Evolutionary conservation across 2,888 invertebrate genomes (phyloP).

Genomic region (Mesodorylaimus sp.): DNA sequence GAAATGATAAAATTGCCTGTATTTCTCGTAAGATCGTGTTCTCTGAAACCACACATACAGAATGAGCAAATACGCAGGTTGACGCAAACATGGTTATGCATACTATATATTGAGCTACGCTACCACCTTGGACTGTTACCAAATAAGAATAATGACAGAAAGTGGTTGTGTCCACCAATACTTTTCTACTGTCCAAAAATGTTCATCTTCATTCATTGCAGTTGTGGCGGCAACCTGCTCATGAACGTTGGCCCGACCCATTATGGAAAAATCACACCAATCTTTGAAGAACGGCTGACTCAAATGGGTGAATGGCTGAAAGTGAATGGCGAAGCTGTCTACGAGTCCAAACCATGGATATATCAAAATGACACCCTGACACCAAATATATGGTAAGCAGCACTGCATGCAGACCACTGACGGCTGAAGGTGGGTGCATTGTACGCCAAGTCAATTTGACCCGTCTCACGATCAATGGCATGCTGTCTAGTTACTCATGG

Average conservation of each 20-base stretch:
- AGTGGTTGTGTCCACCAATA: not conserved
- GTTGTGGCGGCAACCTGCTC: slow-evolving; percentile 34
- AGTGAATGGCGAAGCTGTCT: slow-evolving; percentile 72
- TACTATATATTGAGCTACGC: too few species aligned
- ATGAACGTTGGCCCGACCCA: slow-evolving; percentile 55
- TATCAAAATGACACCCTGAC: slow-evolving; percentile 50
- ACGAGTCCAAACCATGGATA: slow-evolving; percentile 54
- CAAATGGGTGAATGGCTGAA: slow-evolving; percentile 59
- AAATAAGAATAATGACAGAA: too few species aligned
- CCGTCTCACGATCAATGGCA: slow-evolving; percentile 36
- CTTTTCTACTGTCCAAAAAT: not conserved
- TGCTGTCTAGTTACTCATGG: too few species aligned
- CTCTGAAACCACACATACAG: too few species aligned
- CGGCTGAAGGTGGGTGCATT: slow-evolving; percentile 24
- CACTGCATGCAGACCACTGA: too few species aligned
- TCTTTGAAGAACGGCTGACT: slow-evolving; percentile 63
- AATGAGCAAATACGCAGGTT: too few species aligned
- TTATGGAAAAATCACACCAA: slow-evolving; percentile 62
- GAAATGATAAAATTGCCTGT: too few species aligned
- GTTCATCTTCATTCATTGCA: too few species aligned
- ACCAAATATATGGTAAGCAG: slow-evolving; percentile 31
- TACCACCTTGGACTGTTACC: too few species aligned
- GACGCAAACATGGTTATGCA: too few species aligned
- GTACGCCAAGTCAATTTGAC: slow-evolving; percentile 29
- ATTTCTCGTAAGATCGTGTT: too few species aligned